Evolutionary conservation across 2,888 invertebrate species (phyloP).

Genomic region (Parapristionchus giblindavisi): DNA sequence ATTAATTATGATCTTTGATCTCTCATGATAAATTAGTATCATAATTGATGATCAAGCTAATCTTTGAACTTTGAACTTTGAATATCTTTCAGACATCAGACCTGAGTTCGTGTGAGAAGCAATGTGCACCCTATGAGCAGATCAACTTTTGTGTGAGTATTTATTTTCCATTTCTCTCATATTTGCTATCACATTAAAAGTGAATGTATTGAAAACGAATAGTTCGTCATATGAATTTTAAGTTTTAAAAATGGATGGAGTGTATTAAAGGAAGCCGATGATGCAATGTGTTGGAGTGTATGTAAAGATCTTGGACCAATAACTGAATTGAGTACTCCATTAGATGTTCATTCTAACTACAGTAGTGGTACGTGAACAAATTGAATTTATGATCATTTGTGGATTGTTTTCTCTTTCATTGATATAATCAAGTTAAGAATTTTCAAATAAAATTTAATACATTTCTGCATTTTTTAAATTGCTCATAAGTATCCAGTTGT

Average conservation of each 20-base stretch:
- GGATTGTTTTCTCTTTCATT: too few relatives aligned
- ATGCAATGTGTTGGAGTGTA: constrained; percentile 18
- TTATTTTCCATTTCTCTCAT: not conserved
- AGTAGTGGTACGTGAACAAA: constrained; percentile 28
- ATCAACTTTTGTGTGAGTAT: constrained; percentile 31
- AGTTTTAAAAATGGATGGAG: not conserved
- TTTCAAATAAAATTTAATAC: too few relatives aligned
- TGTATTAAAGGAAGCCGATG: constrained; percentile 20
- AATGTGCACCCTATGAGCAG: constrained; percentile 17
- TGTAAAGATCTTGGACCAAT: constrained; percentile 9
- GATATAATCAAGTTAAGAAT: too few relatives aligned
- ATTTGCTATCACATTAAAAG: too few relatives aligned
- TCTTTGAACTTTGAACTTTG: not conserved
- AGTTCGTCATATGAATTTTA: too few relatives aligned
- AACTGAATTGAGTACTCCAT: not conserved
- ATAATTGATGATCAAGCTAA: too few relatives aligned
- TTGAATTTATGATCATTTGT: too few relatives aligned
- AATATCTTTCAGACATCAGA: not conserved
- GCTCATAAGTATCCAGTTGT: too few relatives aligned
- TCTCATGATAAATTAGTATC: too few relatives aligned
- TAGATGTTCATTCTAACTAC: constrained; percentile 1
- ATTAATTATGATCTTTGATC: too few relatives aligned
- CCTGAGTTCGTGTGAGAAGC: not conserved
- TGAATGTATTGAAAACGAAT: too few relatives aligned
- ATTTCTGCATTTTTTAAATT: too few relatives aligned